phyloP scores from a whole-genome alignment of 2,113 vertebrate genomes.

The Bombycilla garrulus region DNA sequence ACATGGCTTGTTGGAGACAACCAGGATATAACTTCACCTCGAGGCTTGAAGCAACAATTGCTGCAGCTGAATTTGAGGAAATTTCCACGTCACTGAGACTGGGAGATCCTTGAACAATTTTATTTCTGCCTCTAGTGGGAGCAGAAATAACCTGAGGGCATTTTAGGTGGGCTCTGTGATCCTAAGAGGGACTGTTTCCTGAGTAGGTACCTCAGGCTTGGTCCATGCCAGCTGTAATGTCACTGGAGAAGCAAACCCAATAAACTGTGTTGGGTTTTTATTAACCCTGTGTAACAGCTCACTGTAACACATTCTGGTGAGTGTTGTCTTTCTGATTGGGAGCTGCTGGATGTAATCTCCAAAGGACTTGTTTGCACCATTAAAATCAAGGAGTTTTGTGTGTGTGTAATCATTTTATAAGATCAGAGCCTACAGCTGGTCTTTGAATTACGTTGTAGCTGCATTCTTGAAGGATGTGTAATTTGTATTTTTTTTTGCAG shows the following conservation, averaged over 20 bases:
- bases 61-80: neutral
- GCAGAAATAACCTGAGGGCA: neutral
- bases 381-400: constrained; percentile 6
- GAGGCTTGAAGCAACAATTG: neutral
- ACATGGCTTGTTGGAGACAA: neutral
- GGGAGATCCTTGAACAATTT: neutral
- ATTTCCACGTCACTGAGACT: neutral
- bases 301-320: neutral
- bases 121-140: neutral
- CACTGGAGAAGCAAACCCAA: neutral
- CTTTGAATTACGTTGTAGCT: neutral
- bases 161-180: neutral
- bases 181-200: neutral
- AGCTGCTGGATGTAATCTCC: neutral
- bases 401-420: neutral
- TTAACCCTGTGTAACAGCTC: neutral
- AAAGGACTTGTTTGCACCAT: neutral
- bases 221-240: neutral
- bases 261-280: neutral
- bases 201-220: neutral
- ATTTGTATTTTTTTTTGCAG: neutral
- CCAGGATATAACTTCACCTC: neutral
- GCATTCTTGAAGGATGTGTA: neutral
- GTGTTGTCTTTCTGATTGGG: neutral
- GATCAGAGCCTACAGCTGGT: constrained; percentile 26